These are phyloP conservation scores for Coreoperca whiteheadi DNA, from an alignment of 2,113 vertebrate genomes.

Conservation along the genomic window DNA sequence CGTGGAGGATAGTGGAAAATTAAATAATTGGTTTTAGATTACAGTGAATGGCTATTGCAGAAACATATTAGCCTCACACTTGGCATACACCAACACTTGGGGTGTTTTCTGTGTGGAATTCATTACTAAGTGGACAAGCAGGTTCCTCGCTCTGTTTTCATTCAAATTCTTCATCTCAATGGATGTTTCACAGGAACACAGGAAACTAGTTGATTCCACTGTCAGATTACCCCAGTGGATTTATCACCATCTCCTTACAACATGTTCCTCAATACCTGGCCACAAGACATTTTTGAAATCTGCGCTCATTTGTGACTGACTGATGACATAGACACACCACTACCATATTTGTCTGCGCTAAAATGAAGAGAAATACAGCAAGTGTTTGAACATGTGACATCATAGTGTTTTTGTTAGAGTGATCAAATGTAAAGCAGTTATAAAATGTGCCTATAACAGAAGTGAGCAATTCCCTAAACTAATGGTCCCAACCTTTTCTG, in stretches of 20 bases:
- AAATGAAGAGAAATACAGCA: not conserved
- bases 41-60: constrained; percentile 17
- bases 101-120: not conserved
- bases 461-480: not conserved
- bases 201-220: not conserved
- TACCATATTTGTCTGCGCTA: not conserved
- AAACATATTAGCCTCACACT: not conserved
- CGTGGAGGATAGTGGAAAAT: constrained; percentile 5
- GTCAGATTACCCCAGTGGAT: not conserved
- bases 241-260: not conserved
- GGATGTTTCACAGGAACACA: not conserved
- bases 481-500: not conserved
- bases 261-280: not conserved
- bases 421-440: not conserved
- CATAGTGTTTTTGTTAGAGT: not conserved
- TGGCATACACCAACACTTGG: not conserved
- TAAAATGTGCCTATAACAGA: not conserved
- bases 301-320: not conserved
- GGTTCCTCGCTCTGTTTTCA: not conserved
- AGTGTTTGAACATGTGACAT: not conserved
- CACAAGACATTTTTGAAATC: not conserved
- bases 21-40: constrained; percentile 48
- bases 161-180: not conserved
- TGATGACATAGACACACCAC: not conserved
- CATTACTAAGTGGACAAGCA: not conserved